Base-by-base conservation (phyloP, 1,140 invertebrate genomes). In the Mamestra configurata region DNA sequence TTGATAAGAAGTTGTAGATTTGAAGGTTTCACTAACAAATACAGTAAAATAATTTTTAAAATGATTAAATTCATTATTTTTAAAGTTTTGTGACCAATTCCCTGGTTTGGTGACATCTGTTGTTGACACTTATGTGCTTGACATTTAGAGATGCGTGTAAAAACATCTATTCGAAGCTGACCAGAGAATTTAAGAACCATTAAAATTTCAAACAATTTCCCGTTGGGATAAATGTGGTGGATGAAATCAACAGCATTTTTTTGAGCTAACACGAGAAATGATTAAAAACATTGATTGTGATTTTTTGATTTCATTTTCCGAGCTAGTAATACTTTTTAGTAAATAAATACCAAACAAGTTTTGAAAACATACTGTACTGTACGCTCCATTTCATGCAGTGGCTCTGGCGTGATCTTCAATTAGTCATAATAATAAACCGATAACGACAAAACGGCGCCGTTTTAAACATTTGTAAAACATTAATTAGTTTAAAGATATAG, bases 1-100 rank as follows among this genome's bases (percentile, higher is more conserved):
- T 94, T 94, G 61, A 94, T 94, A 31, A 94, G 81, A 70, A 94
- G 84, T 85, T 94, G 92, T 59, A 92, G 84, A 85, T 90, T 90
- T 68, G 88, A 86, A 13, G 88, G 83, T 22, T 68, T 78, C 18
- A 91, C 55, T 31, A 90, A 75, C 43, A 87, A 68, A 83, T 84
- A 89, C 57, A 92, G 24, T 20, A 89, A 77, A 59, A 90, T 61
- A 71, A 90, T n/a, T 79, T 72, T 77, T 22, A 70, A 68, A 53
- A 80, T 53, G 20, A 75, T 66, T 66, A 81, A 61, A 77, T 77
- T 55, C 80, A 80, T 68, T 68, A 68, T 72, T 13, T n/a, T 46
- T 46, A 46, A 13, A 46, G 43, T 72, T 49, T 51, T 51, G 37
- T 66, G 46, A 27, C 31, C 64, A 78, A 79, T 79, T 70, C 72